Evolutionary conservation across 2,113 vertebrate species (phyloP).

Genomic region (Axis porcinus): DNA sequence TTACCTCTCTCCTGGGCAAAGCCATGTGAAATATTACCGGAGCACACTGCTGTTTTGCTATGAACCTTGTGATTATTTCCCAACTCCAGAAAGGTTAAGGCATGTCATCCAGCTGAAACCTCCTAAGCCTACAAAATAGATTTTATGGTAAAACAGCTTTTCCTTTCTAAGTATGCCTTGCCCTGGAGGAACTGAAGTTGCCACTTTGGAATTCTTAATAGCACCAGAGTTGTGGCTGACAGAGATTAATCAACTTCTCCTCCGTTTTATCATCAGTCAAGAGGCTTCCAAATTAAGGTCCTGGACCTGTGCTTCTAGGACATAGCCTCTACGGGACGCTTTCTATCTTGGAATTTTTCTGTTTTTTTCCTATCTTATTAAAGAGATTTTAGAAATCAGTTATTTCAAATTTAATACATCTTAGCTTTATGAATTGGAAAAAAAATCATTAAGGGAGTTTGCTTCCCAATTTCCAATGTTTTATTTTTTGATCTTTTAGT

Average conservation of each 20-base stretch:
- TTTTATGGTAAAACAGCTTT: not conserved
- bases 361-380: not conserved
- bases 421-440: not conserved
- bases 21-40: not conserved
- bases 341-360: not conserved
- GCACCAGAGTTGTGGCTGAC: not conserved
- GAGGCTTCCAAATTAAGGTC: slow-evolving; percentile 8
- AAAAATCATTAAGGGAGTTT: not conserved
- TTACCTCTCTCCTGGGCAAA: not conserved
- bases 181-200: not conserved
- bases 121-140: not conserved
- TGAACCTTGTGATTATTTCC: not conserved
- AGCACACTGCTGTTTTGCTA: not conserved
- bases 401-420: not conserved
- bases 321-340: no score
- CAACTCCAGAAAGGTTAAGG: not conserved
- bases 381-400: not conserved
- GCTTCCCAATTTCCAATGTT: not conserved
- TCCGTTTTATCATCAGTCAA: slow-evolving; percentile 40
- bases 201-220: not conserved
- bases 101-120: not conserved
- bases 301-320: not conserved
- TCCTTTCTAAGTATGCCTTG: not conserved
- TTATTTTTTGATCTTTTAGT: not conserved
- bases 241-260: not conserved